phyloP scores from a whole-genome alignment of 2,888 invertebrate genomes.

The Blastobasis lacticolella region DNA sequence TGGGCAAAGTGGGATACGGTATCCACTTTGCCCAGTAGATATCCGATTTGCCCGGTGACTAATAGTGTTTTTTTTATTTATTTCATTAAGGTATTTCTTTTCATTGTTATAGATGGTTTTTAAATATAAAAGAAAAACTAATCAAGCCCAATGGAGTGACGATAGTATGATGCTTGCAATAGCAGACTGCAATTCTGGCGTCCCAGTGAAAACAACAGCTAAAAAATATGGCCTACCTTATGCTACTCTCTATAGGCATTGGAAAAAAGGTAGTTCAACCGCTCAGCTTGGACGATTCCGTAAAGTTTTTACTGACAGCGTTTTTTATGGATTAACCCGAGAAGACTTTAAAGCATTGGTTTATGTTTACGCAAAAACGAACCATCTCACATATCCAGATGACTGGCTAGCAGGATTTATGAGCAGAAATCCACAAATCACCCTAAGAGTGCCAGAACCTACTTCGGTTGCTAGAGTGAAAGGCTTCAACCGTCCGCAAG shows the following conservation, averaged over 20 bases:
- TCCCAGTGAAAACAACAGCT: conserved; percentile 3
- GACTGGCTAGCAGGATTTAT: conserved; percentile 4
- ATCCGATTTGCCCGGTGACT: background rate
- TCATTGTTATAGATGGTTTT: conserved; percentile 1
- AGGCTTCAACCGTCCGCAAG: background rate
- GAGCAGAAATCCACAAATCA: conserved; percentile 1
- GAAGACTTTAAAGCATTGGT: conserved; percentile 1
- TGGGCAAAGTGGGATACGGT: background rate
- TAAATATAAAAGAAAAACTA: conserved; percentile 2
- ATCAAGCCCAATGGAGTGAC: conserved; percentile 8
- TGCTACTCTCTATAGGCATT: conserved; percentile 6
- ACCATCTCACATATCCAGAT: conserved; percentile 2
- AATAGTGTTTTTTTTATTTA: background rate
- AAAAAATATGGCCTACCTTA: conserved; percentile 8
- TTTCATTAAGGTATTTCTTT: background rate
- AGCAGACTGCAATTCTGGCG: conserved; percentile 5
- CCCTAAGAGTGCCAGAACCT: background rate
- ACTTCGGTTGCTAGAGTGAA: background rate
- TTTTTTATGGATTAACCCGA: conserved; percentile 4
- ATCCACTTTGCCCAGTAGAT: background rate
- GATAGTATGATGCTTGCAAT: conserved; percentile 6
- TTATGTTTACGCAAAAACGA: conserved; percentile 1
- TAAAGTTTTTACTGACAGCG: conserved; percentile 4
- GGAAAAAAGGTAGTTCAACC: conserved; percentile 2
- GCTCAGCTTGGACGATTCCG: conserved; percentile 1